Evolutionary conservation across 2,888 invertebrate species (phyloP).

Genomic region (Allygus modestus): DNA sequence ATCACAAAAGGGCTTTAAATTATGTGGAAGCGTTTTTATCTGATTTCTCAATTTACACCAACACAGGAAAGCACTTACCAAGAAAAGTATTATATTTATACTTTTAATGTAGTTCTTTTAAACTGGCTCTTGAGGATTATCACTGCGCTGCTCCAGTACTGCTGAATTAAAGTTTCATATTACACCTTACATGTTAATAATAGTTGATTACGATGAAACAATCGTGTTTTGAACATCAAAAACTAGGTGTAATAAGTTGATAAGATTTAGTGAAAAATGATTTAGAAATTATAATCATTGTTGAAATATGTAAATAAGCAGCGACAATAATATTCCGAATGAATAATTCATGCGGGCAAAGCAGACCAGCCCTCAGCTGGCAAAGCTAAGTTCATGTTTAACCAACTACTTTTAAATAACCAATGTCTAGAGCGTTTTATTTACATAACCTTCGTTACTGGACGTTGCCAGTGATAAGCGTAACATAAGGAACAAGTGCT

Average conservation of each 20-base stretch:
- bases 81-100: not conserved
- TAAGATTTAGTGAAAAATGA: not conserved
- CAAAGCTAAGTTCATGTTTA: not conserved
- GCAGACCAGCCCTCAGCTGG: not conserved
- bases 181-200: no score
- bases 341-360: not conserved
- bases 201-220: no score
- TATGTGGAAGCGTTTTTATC: not conserved
- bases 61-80: conserved; percentile 8
- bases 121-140: no score
- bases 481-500: not conserved
- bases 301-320: not conserved
- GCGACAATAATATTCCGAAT: not conserved
- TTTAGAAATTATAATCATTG: not conserved
- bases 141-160: no score
- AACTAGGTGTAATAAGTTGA: no score
- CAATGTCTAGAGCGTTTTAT: not conserved
- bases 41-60: conserved; percentile 13
- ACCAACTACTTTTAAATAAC: not conserved
- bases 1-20: conserved; percentile 15
- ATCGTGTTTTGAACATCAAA: no score
- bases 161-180: no score
- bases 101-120: not conserved
- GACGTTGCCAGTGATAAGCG: not conserved
- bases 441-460: not conserved